Evolutionary conservation across 2,888 invertebrate species (phyloP).

Genomic region (Stomorhina lunata): DNA sequence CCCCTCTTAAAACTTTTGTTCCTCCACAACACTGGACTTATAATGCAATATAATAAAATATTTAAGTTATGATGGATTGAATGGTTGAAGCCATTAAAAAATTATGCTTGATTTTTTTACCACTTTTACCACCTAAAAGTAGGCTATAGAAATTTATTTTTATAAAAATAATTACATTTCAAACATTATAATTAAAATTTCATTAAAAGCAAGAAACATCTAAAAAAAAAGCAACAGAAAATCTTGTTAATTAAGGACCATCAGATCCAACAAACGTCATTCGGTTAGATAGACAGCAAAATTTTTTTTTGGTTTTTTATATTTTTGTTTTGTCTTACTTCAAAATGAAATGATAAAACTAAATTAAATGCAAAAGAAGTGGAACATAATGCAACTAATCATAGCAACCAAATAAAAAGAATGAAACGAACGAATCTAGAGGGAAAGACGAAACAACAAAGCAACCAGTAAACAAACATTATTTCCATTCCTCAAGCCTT

Average conservation of each 20-base stretch:
- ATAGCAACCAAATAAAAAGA: too few relatives aligned
- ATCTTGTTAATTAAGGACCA: constrained; percentile 52
- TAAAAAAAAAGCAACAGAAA: constrained; percentile 1
- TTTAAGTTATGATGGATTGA: constrained; percentile 9
- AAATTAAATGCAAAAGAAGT: constrained; percentile 48
- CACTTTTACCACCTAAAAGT: constrained; percentile 62
- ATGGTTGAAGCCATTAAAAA: constrained; percentile 28
- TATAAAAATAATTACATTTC: constrained; percentile 61
- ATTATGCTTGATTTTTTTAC: constrained; percentile 43
- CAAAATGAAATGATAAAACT: constrained; percentile 58
- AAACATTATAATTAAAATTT: constrained; percentile 51
- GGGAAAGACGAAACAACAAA: constrained; percentile 21
- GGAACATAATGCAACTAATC: constrained; percentile 54
- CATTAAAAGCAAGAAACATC: constrained; percentile 30
- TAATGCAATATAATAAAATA: constrained; percentile 40
- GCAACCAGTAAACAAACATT: constrained; percentile 24
- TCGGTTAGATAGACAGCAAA: constrained; percentile 50
- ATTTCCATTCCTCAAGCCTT: constrained; percentile 57
- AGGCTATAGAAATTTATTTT: constrained; percentile 51
- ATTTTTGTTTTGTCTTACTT: constrained; percentile 5
- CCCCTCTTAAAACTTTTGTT: not conserved
- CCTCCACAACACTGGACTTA: constrained; percentile 17
- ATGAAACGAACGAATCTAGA: constrained; percentile 36
- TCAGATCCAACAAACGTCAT: constrained; percentile 49
- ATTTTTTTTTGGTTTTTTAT: constrained; percentile 23